Base-by-base conservation (phyloP, 2,888 invertebrate species). In the Dioctria rufipes region DNA sequence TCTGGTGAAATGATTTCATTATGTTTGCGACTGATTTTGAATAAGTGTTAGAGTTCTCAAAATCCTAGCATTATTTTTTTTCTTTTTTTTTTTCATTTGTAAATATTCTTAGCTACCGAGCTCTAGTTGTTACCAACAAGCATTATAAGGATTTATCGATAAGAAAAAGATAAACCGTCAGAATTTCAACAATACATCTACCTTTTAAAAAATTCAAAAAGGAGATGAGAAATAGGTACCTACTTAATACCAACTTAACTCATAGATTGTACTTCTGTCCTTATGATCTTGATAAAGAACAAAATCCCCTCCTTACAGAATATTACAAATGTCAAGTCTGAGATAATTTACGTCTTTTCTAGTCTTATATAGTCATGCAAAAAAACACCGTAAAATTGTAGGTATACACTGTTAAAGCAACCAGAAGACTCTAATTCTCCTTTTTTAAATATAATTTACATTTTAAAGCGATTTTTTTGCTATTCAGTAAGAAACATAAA, bases 401-500 rank as follows among this genome's bases (percentile, higher is more conserved):
- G 49, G 49, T 51, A 51, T 51, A 51, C 49, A 69, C 9, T 69
- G 51, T 39, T 37, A 69, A 69, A 69, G 69, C 69, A 69, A 49
- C 37, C 43, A 51, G 69, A 51, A 69, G 49, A 37, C 69, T 37
- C 58, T 73, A 43, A 49, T 58, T 42, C 73, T 73, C 58, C 73
- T 42, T 60, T n/a, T 66, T 69, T 40, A 42, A 11, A 58, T 54
- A 73, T 60, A 73, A 58, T 73, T 73, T 58, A 58, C 73, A 73
- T 60, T 73, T 69, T 73, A 73, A 73, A 73, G 73, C 73, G 40
- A 58, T 73, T 40, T 42, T 43, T 42, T 43, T 43, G 49, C 46
- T 77, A 77, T 61, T 13, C 61, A 77, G 49, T 49, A 73, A 58
- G 58, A 77, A 61, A 43, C 51, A 63, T 63, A 63, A 77, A 63